Conservation (phyloP, 2,888 invertebrate species). For the Caenorhabditis zanzibari region DNA sequence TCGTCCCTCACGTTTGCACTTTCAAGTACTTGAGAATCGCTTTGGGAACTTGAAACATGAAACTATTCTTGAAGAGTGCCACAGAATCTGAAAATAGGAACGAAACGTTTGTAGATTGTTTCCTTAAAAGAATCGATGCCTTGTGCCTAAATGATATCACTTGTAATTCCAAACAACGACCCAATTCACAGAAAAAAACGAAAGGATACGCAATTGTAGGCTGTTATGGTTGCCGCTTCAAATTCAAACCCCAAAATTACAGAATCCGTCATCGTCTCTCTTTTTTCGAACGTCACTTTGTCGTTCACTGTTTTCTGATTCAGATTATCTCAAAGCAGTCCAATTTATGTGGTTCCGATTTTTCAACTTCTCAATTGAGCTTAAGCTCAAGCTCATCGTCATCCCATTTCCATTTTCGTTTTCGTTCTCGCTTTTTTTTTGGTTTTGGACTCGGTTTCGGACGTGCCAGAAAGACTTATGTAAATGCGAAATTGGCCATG, state of each 20-base stretch:
- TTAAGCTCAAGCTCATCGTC: conserved; percentile 4
- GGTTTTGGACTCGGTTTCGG: background rate
- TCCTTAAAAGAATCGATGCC: background rate
- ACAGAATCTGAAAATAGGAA: background rate
- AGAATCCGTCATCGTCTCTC: background rate
- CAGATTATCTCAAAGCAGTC: background rate
- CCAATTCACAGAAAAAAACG: conserved; percentile 9
- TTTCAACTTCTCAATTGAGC: conserved; percentile 3
- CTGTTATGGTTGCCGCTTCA: background rate
- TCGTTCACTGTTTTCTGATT: conserved; percentile 7
- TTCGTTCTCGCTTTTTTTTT: conserved; percentile 5
- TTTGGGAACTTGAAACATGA: too few relatives aligned
- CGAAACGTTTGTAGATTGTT: background rate
- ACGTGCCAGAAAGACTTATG: conserved; percentile 36
- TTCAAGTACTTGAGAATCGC: too few relatives aligned
- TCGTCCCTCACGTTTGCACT: too few relatives aligned
- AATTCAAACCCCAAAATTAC: conserved; percentile 27
- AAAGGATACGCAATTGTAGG: conserved; percentile 20
- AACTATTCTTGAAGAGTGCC: too few relatives aligned
- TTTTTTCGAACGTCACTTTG: conserved; percentile 10
- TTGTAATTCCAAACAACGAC: background rate
- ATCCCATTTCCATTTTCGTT: conserved; percentile 16
- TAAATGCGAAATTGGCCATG: conserved; percentile 26
- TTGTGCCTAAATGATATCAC: background rate
- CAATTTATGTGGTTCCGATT: conserved; percentile 1